Base-by-base conservation (phyloP, 2,888 invertebrate genomes). In the Melipona beecheii region DNA sequence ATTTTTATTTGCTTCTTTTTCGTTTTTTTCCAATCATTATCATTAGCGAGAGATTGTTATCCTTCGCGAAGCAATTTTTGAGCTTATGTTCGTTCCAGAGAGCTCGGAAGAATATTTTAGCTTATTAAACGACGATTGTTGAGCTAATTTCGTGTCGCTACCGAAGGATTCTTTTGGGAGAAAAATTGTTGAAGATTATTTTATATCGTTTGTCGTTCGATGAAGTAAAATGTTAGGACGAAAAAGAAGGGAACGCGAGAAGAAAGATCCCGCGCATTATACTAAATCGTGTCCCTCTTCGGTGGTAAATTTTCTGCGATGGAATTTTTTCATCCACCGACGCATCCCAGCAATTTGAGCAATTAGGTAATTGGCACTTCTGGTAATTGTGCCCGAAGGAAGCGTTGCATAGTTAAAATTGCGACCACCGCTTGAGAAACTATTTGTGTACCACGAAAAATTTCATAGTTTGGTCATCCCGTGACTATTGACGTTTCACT, bases 341-440 rank as follows among this genome's bases (percentile, higher is more conserved):
- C 73, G 75, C 65, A 62, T 75, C 56, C 81, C 72, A 65, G 71
- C 64, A 79, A 83, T 85, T 80, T 56, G 70, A 83, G 74, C 85
- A 85, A 83, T 85, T 85, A 85, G 71, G 72, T 83, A 83, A 85
- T 85, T 80, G 79, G 54, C 76, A 70, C 79, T 83, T 75, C 43
- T 43, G 15, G 60, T 76, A 85, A 85, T 76, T 78, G 83, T 83
- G 64, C 2, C 56, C 49, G 72, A 64, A 76, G 78, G 36, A 71
- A 71, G 49, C 60, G 72, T 54, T n/a, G 56, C 24, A 27, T 74
- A 19, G 19, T 19, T 43, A 50, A 58, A 74, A 49, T 56, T 31
- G n/a, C 27, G 68, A 50, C 21, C 49, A 49, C 11, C 19, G 11
- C 27, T 27, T 62, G 24, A 2, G 31, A 49, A 68, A 24, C 49